Base-by-base conservation (phyloP, 2,888 invertebrate species). In the Rugalucina vietnamica region DNA sequence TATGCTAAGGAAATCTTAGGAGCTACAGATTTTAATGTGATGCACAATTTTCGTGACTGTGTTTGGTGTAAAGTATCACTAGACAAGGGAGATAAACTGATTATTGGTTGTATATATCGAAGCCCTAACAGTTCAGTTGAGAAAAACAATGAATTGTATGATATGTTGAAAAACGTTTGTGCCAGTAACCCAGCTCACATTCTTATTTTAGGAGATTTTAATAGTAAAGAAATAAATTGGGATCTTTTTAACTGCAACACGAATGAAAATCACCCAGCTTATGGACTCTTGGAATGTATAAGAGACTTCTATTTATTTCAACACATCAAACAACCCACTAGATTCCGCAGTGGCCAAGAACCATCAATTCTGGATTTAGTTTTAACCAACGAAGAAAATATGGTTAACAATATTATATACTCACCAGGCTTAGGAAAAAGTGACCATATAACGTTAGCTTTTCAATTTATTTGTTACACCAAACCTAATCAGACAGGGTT, bases 391-490 rank as follows among this genome's bases (percentile, higher is more conserved):
- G 76, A 76, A 37, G 76, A 76, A 43, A 60, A 27, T 24, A 76
- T 60, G 76, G 29, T 76, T 4, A n/a, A 3, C 1, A 12, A 60
- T 37, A 5, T 79, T 21, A 21, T 18, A 8, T 36, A 73, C 21
- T n/a, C 39, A 2, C 36, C 43, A 2, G 71, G 76, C 18, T 36
- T 83, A 24, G 83, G 76, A 34, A 70, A 75, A 36, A 79, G 79
- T 72, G 79, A 83, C 50, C 83, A 83, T 60, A 5, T 32, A 24
- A 37, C 65, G 24, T 43, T 82, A 8, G 27, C 21, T 32, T 82
- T 73, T 29, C 0, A 70, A 37, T 81, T 76, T 32, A 81, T 27
- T 21, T 81, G 65, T 37, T 57, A 37, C n/a, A 72, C 37, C 14
- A n/a, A 65, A 5, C 36, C 60, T 43, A 54, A 1, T 27, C 5